phyloP scores from a whole-genome alignment of 2,113 vertebrate genomes.

The Dicaeum eximium region DNA sequence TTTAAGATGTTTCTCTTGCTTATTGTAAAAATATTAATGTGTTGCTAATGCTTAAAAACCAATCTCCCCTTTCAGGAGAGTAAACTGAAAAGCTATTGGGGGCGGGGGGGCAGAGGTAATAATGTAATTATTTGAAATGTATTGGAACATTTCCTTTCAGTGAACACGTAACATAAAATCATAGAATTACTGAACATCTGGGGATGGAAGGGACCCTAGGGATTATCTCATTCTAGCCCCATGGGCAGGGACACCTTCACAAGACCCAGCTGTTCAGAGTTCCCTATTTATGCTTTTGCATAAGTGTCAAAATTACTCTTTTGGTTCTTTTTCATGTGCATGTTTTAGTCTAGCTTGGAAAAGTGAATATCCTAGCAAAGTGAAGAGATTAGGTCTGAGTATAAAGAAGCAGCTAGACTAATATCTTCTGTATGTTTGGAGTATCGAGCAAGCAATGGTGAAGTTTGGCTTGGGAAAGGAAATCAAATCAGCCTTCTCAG shows the following conservation, averaged over 20 bases:
- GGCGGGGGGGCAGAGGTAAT: neutral
- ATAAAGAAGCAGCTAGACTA: neutral
- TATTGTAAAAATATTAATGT: neutral
- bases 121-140: neutral
- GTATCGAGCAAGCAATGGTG: neutral
- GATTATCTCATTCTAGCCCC: neutral
- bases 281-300: neutral
- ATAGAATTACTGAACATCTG: neutral
- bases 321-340: neutral
- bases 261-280: neutral
- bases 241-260: neutral
- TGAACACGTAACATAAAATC: neutral
- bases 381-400: neutral
- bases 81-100: neutral
- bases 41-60: neutral
- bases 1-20: neutral
- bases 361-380: neutral
- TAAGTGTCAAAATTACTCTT: neutral
- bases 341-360: neutral
- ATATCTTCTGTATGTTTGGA: neutral
- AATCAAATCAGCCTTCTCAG: conserved; percentile 3
- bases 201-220: neutral
- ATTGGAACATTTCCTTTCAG: neutral
- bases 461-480: neutral
- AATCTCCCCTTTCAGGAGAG: neutral